phyloP scores from a whole-genome alignment of 2,888 invertebrate genomes.

The Chrysodeixis includens region DNA sequence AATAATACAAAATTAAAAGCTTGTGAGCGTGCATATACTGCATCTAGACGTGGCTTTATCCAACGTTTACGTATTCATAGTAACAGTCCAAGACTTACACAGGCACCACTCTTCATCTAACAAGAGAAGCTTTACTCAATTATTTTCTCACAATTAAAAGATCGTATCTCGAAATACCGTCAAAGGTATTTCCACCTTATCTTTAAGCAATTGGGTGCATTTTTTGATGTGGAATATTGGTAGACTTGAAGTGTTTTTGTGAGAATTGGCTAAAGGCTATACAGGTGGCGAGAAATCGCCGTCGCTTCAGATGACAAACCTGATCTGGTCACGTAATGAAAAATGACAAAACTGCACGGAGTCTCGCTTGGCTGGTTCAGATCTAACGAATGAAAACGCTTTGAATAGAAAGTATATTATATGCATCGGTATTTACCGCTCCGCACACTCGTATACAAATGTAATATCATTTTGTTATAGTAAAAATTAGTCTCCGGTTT shows the following conservation, averaged over 20 bases:
- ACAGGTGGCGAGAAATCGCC: conserved; percentile 71
- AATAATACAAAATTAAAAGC: conserved; percentile 53
- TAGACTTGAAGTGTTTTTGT: conserved; percentile 19
- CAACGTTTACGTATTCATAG: conserved; percentile 80
- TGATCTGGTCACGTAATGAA: conserved; percentile 92
- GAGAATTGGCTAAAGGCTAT: conserved; percentile 69
- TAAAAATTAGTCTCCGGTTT: too few species aligned
- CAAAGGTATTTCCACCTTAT: conserved; percentile 35
- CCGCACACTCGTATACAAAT: neutral
- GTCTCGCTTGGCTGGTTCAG: conserved; percentile 60
- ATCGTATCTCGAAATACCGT: conserved; percentile 19
- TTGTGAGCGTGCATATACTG: conserved; percentile 45
- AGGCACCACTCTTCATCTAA: conserved; percentile 80
- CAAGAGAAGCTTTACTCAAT: conserved; percentile 77
- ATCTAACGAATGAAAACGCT: conserved; percentile 64
- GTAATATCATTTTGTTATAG: too few species aligned
- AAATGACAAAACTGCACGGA: conserved; percentile 89
- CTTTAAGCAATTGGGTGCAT: conserved; percentile 11
- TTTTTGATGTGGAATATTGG: conserved; percentile 31
- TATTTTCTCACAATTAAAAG: conserved; percentile 36
- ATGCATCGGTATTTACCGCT: neutral
- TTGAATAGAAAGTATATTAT: conserved; percentile 26
- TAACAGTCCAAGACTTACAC: conserved; percentile 77
- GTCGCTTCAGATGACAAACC: conserved; percentile 84
- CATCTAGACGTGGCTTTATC: conserved; percentile 73